Evolutionary conservation across 2,113 vertebrate species (phyloP).

Genomic region (Naja naja): DNA sequence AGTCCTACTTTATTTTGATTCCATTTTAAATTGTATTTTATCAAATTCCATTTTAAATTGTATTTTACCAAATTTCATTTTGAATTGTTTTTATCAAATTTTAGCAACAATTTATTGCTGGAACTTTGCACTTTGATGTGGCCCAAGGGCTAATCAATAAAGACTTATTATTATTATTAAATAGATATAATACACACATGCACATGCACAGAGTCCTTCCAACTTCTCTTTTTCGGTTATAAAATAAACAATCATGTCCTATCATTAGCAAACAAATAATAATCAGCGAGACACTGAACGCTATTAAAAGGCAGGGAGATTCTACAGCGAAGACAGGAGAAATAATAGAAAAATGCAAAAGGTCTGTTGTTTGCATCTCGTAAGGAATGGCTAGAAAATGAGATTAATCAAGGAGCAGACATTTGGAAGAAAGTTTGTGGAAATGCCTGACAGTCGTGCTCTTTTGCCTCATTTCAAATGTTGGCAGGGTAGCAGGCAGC

Average conservation of each 20-base stretch:
- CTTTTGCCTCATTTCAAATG: slow-evolving; percentile 99
- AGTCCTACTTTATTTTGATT: too few relatives aligned
- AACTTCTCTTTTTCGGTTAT: slow-evolving; percentile 60
- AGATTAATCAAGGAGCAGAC: slow-evolving; percentile 99
- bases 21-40: too few relatives aligned
- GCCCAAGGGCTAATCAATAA: too few relatives aligned
- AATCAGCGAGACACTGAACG: slow-evolving; percentile 77
- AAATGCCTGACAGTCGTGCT: slow-evolving; percentile 99
- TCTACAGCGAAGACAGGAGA: slow-evolving; percentile 92
- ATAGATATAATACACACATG: not conserved
- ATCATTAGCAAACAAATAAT: slow-evolving; percentile 82
- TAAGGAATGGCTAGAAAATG: slow-evolving; percentile 99
- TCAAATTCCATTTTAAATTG: too few relatives aligned
- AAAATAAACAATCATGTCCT: slow-evolving; percentile 69
- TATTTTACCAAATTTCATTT: too few relatives aligned
- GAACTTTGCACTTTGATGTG: too few relatives aligned
- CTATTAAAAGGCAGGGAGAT: slow-evolving; percentile 77
- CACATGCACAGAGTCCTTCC: not conserved
- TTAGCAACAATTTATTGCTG: too few relatives aligned
- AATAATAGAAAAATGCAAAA: slow-evolving; percentile 99
- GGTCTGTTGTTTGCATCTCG: slow-evolving; percentile 94
- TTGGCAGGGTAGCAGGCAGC: slow-evolving; percentile 99
- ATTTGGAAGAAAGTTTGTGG: slow-evolving; percentile 99
- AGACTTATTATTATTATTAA: too few relatives aligned
- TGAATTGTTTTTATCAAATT: too few relatives aligned